Conservation (phyloP, 1,140 invertebrate species). For the Homarus americanus region DNA sequence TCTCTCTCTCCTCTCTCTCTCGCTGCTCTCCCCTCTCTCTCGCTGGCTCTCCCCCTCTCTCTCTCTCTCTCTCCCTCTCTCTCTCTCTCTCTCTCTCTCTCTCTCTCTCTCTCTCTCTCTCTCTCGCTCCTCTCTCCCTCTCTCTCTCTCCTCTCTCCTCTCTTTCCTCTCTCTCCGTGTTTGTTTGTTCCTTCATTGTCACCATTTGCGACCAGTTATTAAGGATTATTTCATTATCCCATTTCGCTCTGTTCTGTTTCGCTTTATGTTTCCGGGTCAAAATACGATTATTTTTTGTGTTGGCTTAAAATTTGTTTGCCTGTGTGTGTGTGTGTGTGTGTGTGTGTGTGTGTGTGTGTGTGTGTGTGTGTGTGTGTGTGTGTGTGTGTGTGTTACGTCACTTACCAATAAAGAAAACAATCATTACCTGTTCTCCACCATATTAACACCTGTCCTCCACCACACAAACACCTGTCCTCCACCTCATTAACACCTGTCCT, state of each 20-base stretch:
- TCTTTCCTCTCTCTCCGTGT: neutral
- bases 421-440: too few relatives aligned
- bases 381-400: too few relatives aligned
- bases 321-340: neutral
- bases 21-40: too few relatives aligned
- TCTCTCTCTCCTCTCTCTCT: too few relatives aligned
- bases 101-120: neutral
- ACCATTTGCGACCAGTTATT: neutral
- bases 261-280: neutral
- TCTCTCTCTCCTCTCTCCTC: neutral
- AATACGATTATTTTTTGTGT: neutral
- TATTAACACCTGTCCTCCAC: too few relatives aligned
- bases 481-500: neutral
- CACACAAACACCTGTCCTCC: neutral
- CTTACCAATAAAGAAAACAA: neutral
- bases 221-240: neutral
- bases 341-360: constrained; percentile 25
- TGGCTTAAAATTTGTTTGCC: neutral
- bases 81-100: neutral
- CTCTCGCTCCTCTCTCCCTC: too few relatives aligned
- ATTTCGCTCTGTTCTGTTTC: neutral
- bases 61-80: neutral
- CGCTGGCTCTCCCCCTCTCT: too few relatives aligned
- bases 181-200: neutral
- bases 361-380: constrained; percentile 26